Conservation (phyloP, 2,113 vertebrate genomes). For the Choloepus hoffmanni region DNA sequence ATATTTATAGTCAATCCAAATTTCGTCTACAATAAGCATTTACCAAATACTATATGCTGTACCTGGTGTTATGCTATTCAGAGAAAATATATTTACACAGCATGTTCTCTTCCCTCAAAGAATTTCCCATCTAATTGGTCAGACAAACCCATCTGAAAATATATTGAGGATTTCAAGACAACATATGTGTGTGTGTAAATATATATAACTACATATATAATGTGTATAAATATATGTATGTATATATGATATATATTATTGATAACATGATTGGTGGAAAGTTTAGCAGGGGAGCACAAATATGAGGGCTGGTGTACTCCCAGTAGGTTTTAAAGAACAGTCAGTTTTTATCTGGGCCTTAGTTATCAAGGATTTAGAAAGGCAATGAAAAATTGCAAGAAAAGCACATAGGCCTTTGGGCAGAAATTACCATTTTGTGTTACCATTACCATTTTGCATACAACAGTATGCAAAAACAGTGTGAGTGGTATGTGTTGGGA, state of each 20-base stretch:
- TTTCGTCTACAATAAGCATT: conserved; percentile 20
- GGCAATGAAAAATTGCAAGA: not conserved
- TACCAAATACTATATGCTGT: not conserved
- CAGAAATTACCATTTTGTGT: conserved; percentile 4
- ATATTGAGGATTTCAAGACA: not conserved
- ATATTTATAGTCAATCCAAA: not conserved
- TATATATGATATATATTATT: not conserved
- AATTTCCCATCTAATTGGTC: not conserved
- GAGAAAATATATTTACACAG: not conserved
- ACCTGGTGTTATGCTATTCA: not conserved
- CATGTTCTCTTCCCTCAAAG: not conserved
- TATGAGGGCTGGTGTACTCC: not conserved
- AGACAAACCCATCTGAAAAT: not conserved
- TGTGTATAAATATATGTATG: not conserved
- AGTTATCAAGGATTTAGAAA: not conserved
- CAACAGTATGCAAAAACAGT: not conserved
- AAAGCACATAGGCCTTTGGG: not conserved
- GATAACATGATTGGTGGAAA: not conserved
- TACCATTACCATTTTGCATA: too few relatives aligned
- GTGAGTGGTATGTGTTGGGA: not conserved
- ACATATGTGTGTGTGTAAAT: not conserved
- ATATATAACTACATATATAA: not conserved
- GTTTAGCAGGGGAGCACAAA: not conserved
- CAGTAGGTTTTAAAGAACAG: not conserved
- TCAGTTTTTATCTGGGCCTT: not conserved